Percentiles rank a stretch among this genome's conserved stretches.
Evolutionary conservation across 2,797 vertebrate genomes (phyloP).

Genomic region (Brotogeris chrysoptera): DNA sequence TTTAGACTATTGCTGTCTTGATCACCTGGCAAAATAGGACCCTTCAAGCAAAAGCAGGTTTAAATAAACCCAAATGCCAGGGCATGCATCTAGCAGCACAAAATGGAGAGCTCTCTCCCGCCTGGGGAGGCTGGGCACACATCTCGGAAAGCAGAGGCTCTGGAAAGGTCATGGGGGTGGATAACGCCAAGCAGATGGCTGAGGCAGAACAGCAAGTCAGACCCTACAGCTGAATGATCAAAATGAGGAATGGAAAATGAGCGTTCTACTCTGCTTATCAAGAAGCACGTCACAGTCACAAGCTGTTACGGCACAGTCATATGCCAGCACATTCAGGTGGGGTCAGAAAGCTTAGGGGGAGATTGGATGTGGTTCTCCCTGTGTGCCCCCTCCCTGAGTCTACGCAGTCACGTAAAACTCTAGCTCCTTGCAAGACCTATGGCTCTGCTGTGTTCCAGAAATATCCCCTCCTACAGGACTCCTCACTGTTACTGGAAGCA

Average conservation of each 20-base stretch:
- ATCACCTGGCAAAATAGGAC: background rate
- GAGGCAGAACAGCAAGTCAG: background rate
- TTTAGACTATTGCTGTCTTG: background rate
- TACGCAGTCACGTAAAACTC: background rate
- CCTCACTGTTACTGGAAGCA: background rate
- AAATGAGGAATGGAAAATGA: background rate
- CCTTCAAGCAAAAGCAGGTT: background rate
- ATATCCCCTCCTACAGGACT: background rate
- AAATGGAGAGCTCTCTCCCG: background rate
- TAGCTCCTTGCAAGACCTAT: background rate
- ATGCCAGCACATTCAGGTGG: background rate
- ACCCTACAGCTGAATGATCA: background rate
- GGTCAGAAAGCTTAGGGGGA: background rate
- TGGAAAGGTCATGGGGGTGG: background rate
- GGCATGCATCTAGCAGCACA: background rate
- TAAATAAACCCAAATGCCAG: background rate
- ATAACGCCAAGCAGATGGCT: background rate
- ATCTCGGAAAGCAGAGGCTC: background rate
- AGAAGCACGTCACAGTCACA: background rate
- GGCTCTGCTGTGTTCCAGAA: background rate
- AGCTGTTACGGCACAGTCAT: background rate
- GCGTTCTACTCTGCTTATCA: background rate
- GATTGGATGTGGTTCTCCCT: fast-evolving
- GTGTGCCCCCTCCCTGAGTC: no score
- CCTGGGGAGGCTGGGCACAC: fast-evolving